Percentiles rank a stretch among this genome's conserved stretches.
Evolutionary conservation across 2,797 vertebrate genomes (phyloP).

Genomic region (Ispidina lecontei): DNA sequence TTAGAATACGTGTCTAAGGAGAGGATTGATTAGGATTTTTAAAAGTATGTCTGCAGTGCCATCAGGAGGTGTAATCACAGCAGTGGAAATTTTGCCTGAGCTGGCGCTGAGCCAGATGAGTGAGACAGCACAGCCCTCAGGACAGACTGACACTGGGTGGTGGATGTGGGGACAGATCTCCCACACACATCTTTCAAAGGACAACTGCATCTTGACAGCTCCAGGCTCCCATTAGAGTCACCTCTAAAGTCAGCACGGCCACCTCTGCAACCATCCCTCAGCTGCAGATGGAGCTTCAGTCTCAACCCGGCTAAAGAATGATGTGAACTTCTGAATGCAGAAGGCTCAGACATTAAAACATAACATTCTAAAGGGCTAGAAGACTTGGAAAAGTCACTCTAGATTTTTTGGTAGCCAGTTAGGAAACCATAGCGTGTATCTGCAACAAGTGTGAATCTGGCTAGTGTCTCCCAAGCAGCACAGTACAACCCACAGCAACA

Average conservation of each 20-base stretch:
- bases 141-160: accelerated
- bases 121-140: not conserved
- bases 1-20: not conserved
- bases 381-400: not conserved
- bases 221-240: accelerated
- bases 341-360: not conserved
- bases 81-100: not conserved
- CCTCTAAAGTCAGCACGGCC: accelerated
- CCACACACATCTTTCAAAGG: accelerated
- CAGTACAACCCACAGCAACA: not conserved
- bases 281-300: not conserved
- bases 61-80: conserved; percentile 58
- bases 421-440: not conserved
- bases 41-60: conserved; percentile 58
- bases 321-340: not conserved
- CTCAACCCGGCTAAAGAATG: accelerated
- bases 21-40: not conserved
- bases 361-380: not conserved
- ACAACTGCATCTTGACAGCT: not conserved
- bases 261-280: not conserved
- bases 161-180: not conserved
- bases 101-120: accelerated
- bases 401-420: not conserved
- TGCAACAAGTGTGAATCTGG: not conserved
- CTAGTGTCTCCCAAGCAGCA: not conserved